Evolutionary conservation across 1,140 invertebrate genomes (phyloP), one percentile per base, ranked within the genome.

Genomic region (Geopemphigus sp.): DNA sequence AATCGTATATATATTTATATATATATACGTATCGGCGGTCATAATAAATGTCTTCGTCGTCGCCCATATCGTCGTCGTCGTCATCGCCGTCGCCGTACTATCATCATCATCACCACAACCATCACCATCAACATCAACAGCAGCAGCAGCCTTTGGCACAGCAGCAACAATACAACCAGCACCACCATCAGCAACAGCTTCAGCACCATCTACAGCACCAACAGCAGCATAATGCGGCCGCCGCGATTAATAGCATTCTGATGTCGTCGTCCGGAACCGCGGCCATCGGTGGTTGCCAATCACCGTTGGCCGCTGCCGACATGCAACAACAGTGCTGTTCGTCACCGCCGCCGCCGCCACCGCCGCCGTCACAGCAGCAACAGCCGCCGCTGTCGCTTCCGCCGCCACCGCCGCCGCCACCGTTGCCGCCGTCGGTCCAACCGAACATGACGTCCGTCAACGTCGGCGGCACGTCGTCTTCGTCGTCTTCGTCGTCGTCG

Each of bases 31-130:
- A 26, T 29, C 17, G 17, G 29, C 24, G 26, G 29, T 11, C 47
- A 17, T 47, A 72, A 54, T 29, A 53, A 54, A 72, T 72, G 68
- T 70, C 66, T 70, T 70, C 66, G 66, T 72, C 68, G 50, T 72
- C 68, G 68, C 68, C 68, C 24, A 72, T 72, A 72, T 72, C 68
- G 26, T 72, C 68, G 17, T 72, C 68, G 50, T 72, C 68, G 45
- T 22, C 66, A 6, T 70, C 66, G 45, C 66, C 66, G 66, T 70
- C 66, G 15, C 47, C 47, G 24, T 72, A 72, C 26, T 72, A 72
- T 29, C 68, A 72, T 4, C 68, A 72, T 1, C 68, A 72, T n/a
- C 64, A 66, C 10, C 64, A 66, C 1, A 24, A 53, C 5, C 64
- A 68, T 8, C 66, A 70, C 12, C 66, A 68, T 3, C 64, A 68